A percentile compares a stretch with the other conserved stretches of the same genome.
These are phyloP conservation scores for Meloidogyne chitwoodi DNA, from an alignment of 1,140 invertebrate genomes.

Conservation along the genomic window DNA sequence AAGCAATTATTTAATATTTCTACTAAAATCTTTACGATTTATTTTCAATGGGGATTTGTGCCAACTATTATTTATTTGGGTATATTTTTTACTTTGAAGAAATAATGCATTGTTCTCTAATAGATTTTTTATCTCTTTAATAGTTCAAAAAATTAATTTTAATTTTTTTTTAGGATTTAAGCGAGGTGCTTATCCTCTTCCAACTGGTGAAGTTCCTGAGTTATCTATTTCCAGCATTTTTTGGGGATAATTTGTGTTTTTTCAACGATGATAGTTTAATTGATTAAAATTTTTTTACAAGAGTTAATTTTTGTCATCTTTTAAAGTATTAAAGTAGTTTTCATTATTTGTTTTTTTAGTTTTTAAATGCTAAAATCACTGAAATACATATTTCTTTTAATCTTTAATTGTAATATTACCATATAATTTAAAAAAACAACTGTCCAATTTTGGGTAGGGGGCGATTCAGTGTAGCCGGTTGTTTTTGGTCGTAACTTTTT, in stretches of 20 bases:
- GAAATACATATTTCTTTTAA: too few relatives aligned
- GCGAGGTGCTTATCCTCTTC: slow-evolving; percentile 8
- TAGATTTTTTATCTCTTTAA: too few relatives aligned
- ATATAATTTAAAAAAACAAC: too few relatives aligned
- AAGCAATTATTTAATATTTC: not conserved
- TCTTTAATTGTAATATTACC: too few relatives aligned
- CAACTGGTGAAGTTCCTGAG: slow-evolving; percentile 15
- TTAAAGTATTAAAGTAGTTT: too few relatives aligned
- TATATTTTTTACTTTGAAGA: not conserved
- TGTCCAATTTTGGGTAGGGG: too few relatives aligned
- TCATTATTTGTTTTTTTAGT: too few relatives aligned
- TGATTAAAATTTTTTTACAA: slow-evolving; percentile 55
- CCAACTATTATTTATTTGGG: slow-evolving; percentile 22
- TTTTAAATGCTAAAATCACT: too few relatives aligned
- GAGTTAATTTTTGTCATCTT: too few relatives aligned
- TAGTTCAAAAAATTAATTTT: not conserved
- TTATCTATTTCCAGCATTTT: slow-evolving; percentile 5
- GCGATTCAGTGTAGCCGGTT: too few relatives aligned
- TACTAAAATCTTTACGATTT: slow-evolving; percentile 1
- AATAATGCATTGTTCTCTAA: too few relatives aligned
- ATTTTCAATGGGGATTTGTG: slow-evolving; percentile 24
- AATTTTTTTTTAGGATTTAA: slow-evolving; percentile 7
- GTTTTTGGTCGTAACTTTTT: too few relatives aligned
- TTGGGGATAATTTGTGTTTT: slow-evolving; percentile 63
- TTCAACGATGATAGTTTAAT: slow-evolving; percentile 72